These are phyloP conservation scores for Melangyna quadrimaculata DNA, from an alignment of 2,888 invertebrate species.

Conservation along the genomic window DNA sequence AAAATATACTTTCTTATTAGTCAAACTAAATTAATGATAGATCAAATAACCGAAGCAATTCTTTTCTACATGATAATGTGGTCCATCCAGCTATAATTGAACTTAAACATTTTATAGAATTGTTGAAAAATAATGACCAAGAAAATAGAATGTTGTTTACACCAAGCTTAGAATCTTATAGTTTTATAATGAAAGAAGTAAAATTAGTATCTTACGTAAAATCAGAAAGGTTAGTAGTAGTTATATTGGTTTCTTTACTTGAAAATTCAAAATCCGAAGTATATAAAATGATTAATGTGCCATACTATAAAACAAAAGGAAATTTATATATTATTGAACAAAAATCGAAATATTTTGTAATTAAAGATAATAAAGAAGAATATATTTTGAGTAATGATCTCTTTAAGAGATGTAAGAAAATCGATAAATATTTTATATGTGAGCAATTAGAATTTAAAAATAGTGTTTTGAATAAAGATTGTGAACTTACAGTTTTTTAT, in stretches of 20 bases:
- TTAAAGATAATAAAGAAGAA: neutral
- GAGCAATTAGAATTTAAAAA: neutral
- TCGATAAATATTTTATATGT: neutral
- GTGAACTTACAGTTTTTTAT: neutral
- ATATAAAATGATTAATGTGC: neutral
- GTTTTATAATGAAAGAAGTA: neutral
- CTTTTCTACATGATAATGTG: slow-evolving; percentile 8
- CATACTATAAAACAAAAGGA: too few species aligned
- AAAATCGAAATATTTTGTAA: neutral
- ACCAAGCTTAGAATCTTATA: slow-evolving; percentile 5
- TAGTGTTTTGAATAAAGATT: neutral
- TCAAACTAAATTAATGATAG: neutral
- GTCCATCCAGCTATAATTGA: slow-evolving; percentile 22
- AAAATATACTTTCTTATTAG: neutral
- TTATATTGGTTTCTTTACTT: neutral
- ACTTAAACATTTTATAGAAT: neutral
- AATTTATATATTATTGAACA: neutral
- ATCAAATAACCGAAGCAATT: slow-evolving; percentile 19
- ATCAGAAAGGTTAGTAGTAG: neutral
- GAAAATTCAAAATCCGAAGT: neutral
- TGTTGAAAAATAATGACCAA: slow-evolving; percentile 4
- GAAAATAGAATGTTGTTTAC: slow-evolving; percentile 24
- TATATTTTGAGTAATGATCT: neutral
- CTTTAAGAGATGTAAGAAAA: neutral
- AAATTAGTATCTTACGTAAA: neutral